Conservation (phyloP, 2,797 vertebrate species). For the Sebastes iracundus region DNA sequence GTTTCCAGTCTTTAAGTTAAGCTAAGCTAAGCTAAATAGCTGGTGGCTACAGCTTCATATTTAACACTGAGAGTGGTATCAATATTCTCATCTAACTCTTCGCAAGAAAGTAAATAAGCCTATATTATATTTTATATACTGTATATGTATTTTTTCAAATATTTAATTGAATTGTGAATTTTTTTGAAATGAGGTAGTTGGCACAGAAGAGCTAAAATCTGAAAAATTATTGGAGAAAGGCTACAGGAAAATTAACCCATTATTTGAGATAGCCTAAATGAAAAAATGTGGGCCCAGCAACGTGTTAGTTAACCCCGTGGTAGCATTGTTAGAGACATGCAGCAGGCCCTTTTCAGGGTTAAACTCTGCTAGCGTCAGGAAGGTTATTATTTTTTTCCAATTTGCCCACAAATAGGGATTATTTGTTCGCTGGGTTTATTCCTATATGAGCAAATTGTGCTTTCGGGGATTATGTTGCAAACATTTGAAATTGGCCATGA, state of each 20-base stretch:
- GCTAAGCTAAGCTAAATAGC: too few species aligned
- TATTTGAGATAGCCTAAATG: neutral
- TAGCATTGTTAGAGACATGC: neutral
- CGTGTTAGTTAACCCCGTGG: neutral
- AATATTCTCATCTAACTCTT: too few species aligned
- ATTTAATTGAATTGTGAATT: neutral
- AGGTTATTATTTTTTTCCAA: neutral
- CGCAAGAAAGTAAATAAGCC: too few species aligned
- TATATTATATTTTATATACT: too few species aligned
- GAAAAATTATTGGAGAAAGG: neutral
- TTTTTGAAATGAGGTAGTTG: neutral
- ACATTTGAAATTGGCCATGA: constrained; percentile 19
- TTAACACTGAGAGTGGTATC: too few species aligned
- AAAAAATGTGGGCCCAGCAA: neutral
- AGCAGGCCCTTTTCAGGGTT: neutral
- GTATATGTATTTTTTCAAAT: neutral
- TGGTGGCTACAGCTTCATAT: too few species aligned
- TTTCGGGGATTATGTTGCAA: constrained; percentile 7
- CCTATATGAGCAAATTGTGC: neutral
- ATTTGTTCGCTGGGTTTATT: neutral
- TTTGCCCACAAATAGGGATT: neutral
- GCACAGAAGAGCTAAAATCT: neutral
- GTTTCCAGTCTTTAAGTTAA: neutral
- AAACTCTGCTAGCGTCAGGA: neutral
- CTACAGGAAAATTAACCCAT: neutral